Conservation (phyloP, 2,888 invertebrate genomes). For the Cenopis cana region DNA sequence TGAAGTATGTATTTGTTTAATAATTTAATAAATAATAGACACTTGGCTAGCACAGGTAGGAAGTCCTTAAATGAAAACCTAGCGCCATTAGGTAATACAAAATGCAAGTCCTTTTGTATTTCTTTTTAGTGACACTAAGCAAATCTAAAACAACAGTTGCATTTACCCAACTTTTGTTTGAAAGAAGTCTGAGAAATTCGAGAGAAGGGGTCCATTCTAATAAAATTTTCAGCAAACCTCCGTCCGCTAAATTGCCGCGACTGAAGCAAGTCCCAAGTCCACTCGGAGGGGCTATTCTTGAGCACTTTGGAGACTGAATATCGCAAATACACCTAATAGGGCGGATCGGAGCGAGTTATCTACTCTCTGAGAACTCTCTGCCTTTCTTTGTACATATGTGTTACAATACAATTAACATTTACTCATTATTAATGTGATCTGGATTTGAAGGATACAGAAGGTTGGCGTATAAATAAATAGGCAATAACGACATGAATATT, state of each 20-base stretch:
- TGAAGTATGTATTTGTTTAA: slow-evolving; percentile 4
- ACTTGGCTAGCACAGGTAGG: slow-evolving; percentile 25
- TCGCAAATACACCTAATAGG: slow-evolving; percentile 29
- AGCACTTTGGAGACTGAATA: slow-evolving; percentile 35
- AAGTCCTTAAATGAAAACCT: slow-evolving; percentile 27
- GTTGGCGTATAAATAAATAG: slow-evolving; percentile 5
- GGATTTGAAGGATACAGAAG: slow-evolving; percentile 17
- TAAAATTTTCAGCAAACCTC: slow-evolving; percentile 37
- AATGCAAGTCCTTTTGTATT: slow-evolving; percentile 2
- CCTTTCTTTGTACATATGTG: slow-evolving; percentile 33
- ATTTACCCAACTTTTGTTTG: slow-evolving; percentile 6
- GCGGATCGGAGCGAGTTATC: slow-evolving; percentile 13
- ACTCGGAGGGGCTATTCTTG: slow-evolving; percentile 24
- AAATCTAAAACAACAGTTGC: slow-evolving; percentile 25
- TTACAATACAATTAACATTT: slow-evolving; percentile 21
- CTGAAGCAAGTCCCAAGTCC: slow-evolving; percentile 35
- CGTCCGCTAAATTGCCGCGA: slow-evolving; percentile 34
- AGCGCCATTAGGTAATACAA: slow-evolving; percentile 6
- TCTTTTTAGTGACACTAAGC: slow-evolving; percentile 2
- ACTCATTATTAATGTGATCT: slow-evolving; percentile 24
- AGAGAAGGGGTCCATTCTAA: slow-evolving; percentile 25
- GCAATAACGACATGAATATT: slow-evolving; percentile 17
- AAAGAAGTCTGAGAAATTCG: slow-evolving; percentile 25
- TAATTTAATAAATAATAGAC: background rate
- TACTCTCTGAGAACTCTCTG: slow-evolving; percentile 33